Conservation (phyloP, 2,113 vertebrate species). For the Ctenomys sociabilis region DNA sequence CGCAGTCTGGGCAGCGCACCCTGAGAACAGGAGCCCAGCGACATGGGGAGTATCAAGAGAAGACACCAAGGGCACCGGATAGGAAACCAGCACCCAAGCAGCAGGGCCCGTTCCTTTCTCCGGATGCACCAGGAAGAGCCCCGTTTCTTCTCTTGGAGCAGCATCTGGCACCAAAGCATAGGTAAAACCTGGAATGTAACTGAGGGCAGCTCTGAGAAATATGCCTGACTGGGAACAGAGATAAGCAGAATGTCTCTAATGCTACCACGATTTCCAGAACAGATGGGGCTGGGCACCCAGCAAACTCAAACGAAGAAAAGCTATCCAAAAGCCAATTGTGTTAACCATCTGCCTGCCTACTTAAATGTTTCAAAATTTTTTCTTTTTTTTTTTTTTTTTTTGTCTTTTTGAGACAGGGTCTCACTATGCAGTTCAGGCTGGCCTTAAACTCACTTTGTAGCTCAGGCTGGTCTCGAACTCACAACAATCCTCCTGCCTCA, state of each 20-base stretch:
- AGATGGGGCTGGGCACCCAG: no score
- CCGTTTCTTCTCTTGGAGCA: neutral
- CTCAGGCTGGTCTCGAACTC: no score
- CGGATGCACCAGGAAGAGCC: rapidly evolving
- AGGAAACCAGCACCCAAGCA: neutral
- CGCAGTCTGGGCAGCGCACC: neutral
- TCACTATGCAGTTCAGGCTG: no score
- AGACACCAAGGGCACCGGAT: neutral
- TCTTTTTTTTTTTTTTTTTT: no score
- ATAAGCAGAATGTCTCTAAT: neutral
- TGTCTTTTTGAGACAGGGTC: no score
- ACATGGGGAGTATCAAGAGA: neutral
- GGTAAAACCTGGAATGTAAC: neutral
- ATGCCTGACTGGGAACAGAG: neutral
- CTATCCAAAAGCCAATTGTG: neutral
- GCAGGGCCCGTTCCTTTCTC: neutral
- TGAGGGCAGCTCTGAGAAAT: neutral
- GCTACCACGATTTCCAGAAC: neutral
- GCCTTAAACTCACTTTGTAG: no score
- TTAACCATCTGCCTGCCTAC: neutral
- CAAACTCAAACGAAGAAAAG: neutral
- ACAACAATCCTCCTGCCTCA: no score
- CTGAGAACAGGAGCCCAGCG: neutral
- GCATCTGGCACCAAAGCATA: neutral
- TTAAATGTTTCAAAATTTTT: neutral